phyloP scores from a whole-genome alignment of 2,113 vertebrate species.

The Mola mola region DNA sequence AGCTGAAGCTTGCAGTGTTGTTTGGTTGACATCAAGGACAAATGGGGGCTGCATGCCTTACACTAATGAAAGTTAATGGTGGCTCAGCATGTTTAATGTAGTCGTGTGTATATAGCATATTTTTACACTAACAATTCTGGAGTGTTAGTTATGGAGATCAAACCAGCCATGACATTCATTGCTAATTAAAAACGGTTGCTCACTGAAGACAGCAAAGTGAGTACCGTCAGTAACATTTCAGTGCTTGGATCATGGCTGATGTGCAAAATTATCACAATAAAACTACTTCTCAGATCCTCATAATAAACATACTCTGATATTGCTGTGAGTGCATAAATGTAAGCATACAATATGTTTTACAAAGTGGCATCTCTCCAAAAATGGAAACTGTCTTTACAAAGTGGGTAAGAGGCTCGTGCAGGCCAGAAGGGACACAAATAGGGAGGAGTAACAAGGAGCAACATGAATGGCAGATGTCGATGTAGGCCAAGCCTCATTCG shows the following conservation, averaged over 20 bases:
- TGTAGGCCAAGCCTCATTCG: slow-evolving; percentile 58
- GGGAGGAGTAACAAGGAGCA: slow-evolving; percentile 54
- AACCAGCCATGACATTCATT: too few species aligned
- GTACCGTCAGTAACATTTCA: too few species aligned
- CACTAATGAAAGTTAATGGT: too few species aligned
- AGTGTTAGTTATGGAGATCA: too few species aligned
- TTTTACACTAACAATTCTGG: too few species aligned
- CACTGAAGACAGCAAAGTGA: too few species aligned
- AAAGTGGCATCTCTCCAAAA: slow-evolving; percentile 6
- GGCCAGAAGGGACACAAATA: slow-evolving; percentile 44
- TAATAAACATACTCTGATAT: too few species aligned
- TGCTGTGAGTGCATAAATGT: slow-evolving; percentile 8
- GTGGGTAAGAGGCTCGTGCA: slow-evolving; percentile 37
- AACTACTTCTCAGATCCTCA: not conserved
- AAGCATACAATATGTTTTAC: not conserved
- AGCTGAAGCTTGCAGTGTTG: not conserved
- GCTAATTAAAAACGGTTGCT: too few species aligned
- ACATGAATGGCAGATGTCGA: slow-evolving; percentile 58
- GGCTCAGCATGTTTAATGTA: too few species aligned
- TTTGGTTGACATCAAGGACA: too few species aligned
- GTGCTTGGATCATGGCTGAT: not conserved
- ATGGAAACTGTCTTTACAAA: slow-evolving; percentile 22
- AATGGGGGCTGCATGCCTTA: too few species aligned
- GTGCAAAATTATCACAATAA: not conserved
- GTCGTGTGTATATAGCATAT: too few species aligned